phyloP scores from a whole-genome alignment of 2,888 invertebrate genomes.

The Brachypterus glaber region DNA sequence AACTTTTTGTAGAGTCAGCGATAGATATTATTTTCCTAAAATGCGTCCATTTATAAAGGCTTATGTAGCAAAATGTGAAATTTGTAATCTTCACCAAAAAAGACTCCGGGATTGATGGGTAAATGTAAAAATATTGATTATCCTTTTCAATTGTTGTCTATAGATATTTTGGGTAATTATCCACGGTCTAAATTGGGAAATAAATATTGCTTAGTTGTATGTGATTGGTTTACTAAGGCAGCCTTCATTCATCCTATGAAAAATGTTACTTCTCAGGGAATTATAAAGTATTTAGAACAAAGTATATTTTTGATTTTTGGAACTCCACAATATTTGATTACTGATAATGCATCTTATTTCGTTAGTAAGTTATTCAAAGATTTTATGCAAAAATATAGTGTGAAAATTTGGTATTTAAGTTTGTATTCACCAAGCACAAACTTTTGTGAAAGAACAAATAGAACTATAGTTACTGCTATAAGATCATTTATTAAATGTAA shows the following conservation, averaged over 20 bases:
- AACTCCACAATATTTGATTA: slow-evolving; percentile 17
- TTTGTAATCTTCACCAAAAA: slow-evolving; percentile 16
- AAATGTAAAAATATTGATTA: slow-evolving; percentile 5
- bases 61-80: slow-evolving; percentile 16
- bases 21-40: slow-evolving; percentile 20
- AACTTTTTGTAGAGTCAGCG: slow-evolving; percentile 16
- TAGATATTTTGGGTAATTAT: slow-evolving; percentile 3
- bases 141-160: slow-evolving; percentile 5
- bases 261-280: slow-evolving; percentile 7
- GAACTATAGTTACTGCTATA: slow-evolving; percentile 25
- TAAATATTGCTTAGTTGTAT: neutral
- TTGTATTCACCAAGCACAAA: slow-evolving; percentile 30
- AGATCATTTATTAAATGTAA: slow-evolving; percentile 19
- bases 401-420: slow-evolving; percentile 20
- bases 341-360: slow-evolving; percentile 22
- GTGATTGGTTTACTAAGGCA: slow-evolving; percentile 8
- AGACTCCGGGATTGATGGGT: slow-evolving; percentile 5
- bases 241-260: no score
- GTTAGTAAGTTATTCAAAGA: slow-evolving; percentile 11
- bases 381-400: slow-evolving; percentile 7
- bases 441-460: slow-evolving; percentile 29
- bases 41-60: slow-evolving; percentile 15
- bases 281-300: no score
- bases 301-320: no score
- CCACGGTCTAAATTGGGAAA: slow-evolving; percentile 1